Evolutionary conservation across 2,797 vertebrate species (phyloP).

Genomic region (Lerista edwardsae): DNA sequence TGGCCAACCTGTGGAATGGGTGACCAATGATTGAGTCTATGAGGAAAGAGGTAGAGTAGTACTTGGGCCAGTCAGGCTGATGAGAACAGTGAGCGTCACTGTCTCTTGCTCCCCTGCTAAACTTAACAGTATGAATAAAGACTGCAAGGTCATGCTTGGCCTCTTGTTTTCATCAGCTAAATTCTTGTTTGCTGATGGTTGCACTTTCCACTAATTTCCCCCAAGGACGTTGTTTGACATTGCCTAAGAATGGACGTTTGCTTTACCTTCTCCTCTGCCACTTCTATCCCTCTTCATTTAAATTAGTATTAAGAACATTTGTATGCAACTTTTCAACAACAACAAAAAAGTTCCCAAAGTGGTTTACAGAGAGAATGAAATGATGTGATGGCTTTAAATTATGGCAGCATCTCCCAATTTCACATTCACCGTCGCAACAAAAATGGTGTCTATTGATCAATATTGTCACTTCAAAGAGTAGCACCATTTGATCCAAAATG

Average conservation of each 20-base stretch:
- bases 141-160: background rate
- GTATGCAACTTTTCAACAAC: too few species aligned
- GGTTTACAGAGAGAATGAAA: too few species aligned
- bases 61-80: too few species aligned
- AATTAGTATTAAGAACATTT: too few species aligned
- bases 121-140: background rate
- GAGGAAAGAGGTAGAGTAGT: background rate
- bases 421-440: background rate
- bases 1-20: background rate
- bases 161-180: background rate
- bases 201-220: background rate
- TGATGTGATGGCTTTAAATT: background rate
- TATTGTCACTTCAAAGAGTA: background rate
- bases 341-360: too few species aligned
- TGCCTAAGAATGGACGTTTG: background rate
- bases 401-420: background rate
- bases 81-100: background rate
- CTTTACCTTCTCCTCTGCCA: conserved; percentile 4
- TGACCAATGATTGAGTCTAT: background rate
- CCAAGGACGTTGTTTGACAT: background rate
- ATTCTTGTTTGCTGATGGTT: background rate
- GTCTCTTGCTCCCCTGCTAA: background rate
- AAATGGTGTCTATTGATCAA: conserved; percentile 13
- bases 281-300: background rate
- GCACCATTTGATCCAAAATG: background rate